A percentile compares a stretch with the other conserved stretches of the same genome.
Evolutionary conservation across 2,797 vertebrate species (phyloP).

Genomic region (Typhlichthys eigenmanni): DNA sequence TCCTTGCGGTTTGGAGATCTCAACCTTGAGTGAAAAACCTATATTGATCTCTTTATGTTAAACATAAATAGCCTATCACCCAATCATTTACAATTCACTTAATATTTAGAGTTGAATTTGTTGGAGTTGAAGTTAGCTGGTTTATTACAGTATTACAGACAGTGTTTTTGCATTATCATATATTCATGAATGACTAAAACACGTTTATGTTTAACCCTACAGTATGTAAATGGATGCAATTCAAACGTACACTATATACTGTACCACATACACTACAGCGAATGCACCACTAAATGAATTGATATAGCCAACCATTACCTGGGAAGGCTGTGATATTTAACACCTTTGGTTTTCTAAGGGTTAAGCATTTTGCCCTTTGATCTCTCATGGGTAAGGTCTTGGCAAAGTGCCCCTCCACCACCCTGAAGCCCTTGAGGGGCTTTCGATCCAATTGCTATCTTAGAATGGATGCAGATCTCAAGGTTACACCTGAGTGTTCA

Average conservation of each 20-base stretch:
- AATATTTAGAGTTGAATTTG: constrained; percentile 59
- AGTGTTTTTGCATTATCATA: background rate
- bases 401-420: constrained; percentile 75
- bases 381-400: constrained; percentile 74
- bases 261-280: constrained; percentile 15
- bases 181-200: background rate
- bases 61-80: constrained; percentile 71
- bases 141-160: background rate
- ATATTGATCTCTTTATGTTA: constrained; percentile 78
- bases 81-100: constrained; percentile 47
- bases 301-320: constrained; percentile 69
- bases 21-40: constrained; percentile 74
- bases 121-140: background rate
- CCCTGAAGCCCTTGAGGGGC: constrained; percentile 74
- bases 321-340: constrained; percentile 71
- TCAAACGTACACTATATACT: constrained; percentile 28
- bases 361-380: constrained; percentile 82
- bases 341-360: constrained; percentile 77
- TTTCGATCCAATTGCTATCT: constrained; percentile 92
- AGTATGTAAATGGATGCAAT: constrained; percentile 29
- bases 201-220: background rate
- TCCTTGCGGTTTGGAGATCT: constrained; percentile 57
- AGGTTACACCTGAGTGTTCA: constrained; percentile 99
- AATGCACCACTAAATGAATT: constrained; percentile 56
- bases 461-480: constrained; percentile 98